Evolutionary conservation across 30 jellyfish, hydroid and myxozoan genomes (phyloP).

Genomic region (Aurelia sp.): DNA sequence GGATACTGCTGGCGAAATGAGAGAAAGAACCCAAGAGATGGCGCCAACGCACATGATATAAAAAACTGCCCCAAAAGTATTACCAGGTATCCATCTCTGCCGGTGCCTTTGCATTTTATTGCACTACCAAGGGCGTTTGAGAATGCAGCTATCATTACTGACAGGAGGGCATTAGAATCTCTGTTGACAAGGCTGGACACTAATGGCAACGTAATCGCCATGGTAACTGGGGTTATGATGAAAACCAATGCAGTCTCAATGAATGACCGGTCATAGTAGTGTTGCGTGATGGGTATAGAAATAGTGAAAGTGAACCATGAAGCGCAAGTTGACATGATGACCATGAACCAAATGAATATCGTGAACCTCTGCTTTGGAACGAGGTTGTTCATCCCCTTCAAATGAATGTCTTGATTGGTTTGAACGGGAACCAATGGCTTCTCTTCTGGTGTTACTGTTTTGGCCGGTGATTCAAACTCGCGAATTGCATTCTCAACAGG

Average conservation of each 20-base stretch:
- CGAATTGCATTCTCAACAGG: slow-evolving; percentile 65
- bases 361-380: slow-evolving; percentile 30
- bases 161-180: slow-evolving; percentile 2
- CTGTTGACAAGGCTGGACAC: not conserved
- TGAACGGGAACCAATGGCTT: not conserved
- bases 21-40: slow-evolving; percentile 10
- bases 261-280: slow-evolving; percentile 22
- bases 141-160: slow-evolving; percentile 52
- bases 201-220: slow-evolving; percentile 13
- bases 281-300: slow-evolving; percentile 1
- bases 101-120: slow-evolving; percentile 52
- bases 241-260: not conserved
- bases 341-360: slow-evolving; percentile 27
- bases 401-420: not conserved
- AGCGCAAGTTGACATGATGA: not conserved
- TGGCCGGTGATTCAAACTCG: slow-evolving; percentile 11
- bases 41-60: slow-evolving; percentile 14
- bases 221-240: slow-evolving; percentile 4
- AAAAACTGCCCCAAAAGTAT: slow-evolving; percentile 39
- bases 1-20: not conserved
- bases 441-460: slow-evolving; percentile 9
- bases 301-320: slow-evolving; percentile 67
- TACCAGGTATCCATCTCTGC: slow-evolving; percentile 21
- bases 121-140: slow-evolving; percentile 69
- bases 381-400: not conserved